These are phyloP conservation scores for Listronotus bonariensis DNA, from an alignment of 1,140 invertebrate genomes.

Conservation along the genomic window DNA sequence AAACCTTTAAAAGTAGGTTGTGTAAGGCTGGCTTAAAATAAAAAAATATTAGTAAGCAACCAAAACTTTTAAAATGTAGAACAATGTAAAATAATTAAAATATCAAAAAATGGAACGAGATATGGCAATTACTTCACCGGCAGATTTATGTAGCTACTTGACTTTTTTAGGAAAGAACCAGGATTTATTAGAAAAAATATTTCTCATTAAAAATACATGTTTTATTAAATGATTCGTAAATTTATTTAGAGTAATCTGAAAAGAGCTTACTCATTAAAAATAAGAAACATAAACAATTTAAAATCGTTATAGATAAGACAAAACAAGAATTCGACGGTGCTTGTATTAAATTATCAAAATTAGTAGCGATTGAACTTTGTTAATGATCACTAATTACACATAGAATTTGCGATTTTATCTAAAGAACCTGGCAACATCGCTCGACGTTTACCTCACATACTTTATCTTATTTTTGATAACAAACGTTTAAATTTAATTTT, in stretches of 20 bases:
- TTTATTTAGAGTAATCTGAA: slow-evolving; percentile 19
- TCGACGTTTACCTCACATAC: slow-evolving; percentile 22
- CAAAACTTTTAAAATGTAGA: too few species aligned
- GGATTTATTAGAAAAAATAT: too few species aligned
- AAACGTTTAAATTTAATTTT: slow-evolving; percentile 26
- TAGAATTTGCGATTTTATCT: slow-evolving; percentile 1
- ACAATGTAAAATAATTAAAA: too few species aligned
- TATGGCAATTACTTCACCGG: too few species aligned
- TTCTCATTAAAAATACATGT: too few species aligned
- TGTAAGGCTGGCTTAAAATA: too few species aligned
- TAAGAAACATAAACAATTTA: slow-evolving; percentile 23
- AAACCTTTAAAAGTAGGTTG: too few species aligned
- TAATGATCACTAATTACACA: slow-evolving; percentile 14
- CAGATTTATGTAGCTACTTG: too few species aligned
- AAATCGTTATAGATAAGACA: slow-evolving; percentile 14
- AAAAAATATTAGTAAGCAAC: too few species aligned
- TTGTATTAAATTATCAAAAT: slow-evolving; percentile 16
- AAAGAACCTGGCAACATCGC: slow-evolving; percentile 24
- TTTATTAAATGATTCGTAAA: background rate
- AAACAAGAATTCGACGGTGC: background rate
- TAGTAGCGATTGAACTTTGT: slow-evolving; percentile 15
- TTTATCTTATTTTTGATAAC: slow-evolving; percentile 35
- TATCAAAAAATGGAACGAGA: too few species aligned
- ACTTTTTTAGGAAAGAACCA: too few species aligned
- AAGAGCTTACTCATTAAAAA: slow-evolving; percentile 29